Base-by-base conservation (phyloP, 2,888 invertebrate species). In the Habrosyne pyritoides region DNA sequence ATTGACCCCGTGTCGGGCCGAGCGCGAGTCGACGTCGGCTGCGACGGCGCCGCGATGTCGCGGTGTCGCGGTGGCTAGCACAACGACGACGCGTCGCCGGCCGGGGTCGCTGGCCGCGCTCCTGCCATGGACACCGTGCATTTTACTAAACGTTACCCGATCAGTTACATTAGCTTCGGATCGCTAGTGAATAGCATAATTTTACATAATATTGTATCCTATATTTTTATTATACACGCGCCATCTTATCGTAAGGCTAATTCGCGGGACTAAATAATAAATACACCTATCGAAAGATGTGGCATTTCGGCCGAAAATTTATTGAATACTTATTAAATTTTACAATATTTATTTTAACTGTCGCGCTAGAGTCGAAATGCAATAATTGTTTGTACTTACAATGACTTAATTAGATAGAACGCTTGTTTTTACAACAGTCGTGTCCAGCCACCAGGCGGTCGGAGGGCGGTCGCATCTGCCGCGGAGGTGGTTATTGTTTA, bases 151-250 rank as follows among this genome's bases (percentile, higher is more conserved):
- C 76, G 88, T 89, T 86, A 89, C 89, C 88, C 86, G 84, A 83
- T 78, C 81, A 77, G 84, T 85, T 85, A 81, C 85, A 80, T 80
- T 79, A 86, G 85, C 81, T 84, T 86, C 81, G 86, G 83, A 83
- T 83, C 86, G 89, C 88, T 87, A 87, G 87, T 81, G 80, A 73
- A 82, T 84, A 86, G 79, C 84, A 82, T 87, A 82, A 83, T 83
- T 80, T 84, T 82, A 84, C 81, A 82, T 70, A 66, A 77, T 78
- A 71, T 67, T 69, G 63, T 75, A 70, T 68, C 48, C 48, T 70
- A 61, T 79, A 77, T 79, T 79, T 81, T 79, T 75, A 82, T 74
- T 72, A 73, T 73, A 74, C 72, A 72, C 68, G 73, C 81, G 83
- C 83, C 82, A 78, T 81, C 67, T 77, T 75, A 73, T 68, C 64